Percentiles rank a stretch among this genome's conserved stretches.
Evolutionary conservation across 2,113 vertebrate species (phyloP).

Genomic region (Stercorarius parasiticus): DNA sequence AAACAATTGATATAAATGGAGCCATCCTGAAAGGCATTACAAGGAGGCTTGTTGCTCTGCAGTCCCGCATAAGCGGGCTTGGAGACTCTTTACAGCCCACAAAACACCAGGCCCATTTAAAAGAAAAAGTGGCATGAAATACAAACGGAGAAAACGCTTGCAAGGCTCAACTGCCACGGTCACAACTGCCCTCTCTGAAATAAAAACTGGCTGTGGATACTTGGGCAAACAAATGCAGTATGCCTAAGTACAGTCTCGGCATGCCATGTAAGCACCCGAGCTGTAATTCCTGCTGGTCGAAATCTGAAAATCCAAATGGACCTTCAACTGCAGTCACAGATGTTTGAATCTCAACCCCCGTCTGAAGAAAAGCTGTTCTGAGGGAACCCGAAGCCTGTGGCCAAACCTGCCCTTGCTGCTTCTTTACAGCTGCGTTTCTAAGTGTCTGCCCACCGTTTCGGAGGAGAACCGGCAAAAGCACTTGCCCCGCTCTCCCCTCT

Average conservation of each 20-base stretch:
- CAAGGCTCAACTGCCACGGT: neutral
- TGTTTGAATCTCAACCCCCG: neutral
- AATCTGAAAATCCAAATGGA: neutral
- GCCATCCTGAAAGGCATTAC: constrained; percentile 29
- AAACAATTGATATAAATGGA: neutral
- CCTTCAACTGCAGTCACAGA: neutral
- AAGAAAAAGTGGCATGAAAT: constrained; percentile 17
- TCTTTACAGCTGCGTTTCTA: neutral
- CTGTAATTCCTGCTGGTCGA: neutral
- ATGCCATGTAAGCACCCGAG: neutral
- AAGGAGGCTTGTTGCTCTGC: constrained; percentile 20
- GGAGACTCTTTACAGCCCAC: constrained; percentile 28
- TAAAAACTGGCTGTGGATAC: neutral
- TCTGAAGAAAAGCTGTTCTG: neutral
- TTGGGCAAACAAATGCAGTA: neutral
- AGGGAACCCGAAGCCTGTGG: neutral
- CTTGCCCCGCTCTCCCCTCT: neutral
- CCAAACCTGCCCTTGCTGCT: neutral
- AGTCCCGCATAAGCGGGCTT: neutral
- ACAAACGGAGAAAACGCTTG: neutral
- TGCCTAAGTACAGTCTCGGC: neutral
- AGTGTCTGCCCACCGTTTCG: neutral
- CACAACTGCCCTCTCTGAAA: neutral
- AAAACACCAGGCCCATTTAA: constrained; percentile 13
- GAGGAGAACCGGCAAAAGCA: neutral